These are phyloP conservation scores for Pemphredon lugubris DNA, from an alignment of 2,888 invertebrate species.

Conservation along the genomic window DNA sequence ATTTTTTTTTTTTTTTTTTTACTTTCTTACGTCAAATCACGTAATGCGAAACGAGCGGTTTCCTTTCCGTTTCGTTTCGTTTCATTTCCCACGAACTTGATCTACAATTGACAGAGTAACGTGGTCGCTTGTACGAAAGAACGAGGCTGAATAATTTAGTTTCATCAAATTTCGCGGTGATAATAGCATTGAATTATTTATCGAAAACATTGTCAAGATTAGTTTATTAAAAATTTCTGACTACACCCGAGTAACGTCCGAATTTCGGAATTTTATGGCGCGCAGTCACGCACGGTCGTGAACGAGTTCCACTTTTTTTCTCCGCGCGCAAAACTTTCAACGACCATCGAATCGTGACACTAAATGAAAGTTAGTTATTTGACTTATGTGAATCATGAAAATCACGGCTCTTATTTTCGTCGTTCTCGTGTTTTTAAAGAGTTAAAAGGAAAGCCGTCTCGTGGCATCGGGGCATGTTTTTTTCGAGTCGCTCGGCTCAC, in stretches of 20 bases:
- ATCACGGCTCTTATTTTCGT: too few species aligned
- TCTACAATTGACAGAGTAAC: too few species aligned
- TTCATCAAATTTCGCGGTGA: too few species aligned
- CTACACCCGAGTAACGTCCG: background rate
- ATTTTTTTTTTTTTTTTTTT: conserved; percentile 8
- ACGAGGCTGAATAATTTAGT: too few species aligned
- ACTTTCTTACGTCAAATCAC: conserved; percentile 11
- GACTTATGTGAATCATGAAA: too few species aligned
- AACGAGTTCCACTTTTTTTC: background rate
- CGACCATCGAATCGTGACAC: background rate
- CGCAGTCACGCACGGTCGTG: conserved; percentile 7
- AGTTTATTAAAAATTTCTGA: conserved; percentile 30
- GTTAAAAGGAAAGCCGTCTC: background rate
- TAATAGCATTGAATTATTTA: conserved; percentile 10
- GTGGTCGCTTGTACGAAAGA: too few species aligned
- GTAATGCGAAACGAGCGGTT: background rate
- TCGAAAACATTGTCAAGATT: conserved; percentile 12
- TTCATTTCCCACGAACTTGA: background rate
- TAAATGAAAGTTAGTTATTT: too few species aligned
- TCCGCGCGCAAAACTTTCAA: background rate
- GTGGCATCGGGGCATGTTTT: conserved; percentile 12
- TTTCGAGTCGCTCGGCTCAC: conserved; percentile 26
- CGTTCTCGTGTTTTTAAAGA: too few species aligned
- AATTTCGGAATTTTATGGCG: background rate
- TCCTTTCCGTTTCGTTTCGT: background rate